Percentiles rank a stretch among this genome's conserved stretches.
phyloP scores from a whole-genome alignment of 2,797 vertebrate species.

The Anguilla anguilla region DNA sequence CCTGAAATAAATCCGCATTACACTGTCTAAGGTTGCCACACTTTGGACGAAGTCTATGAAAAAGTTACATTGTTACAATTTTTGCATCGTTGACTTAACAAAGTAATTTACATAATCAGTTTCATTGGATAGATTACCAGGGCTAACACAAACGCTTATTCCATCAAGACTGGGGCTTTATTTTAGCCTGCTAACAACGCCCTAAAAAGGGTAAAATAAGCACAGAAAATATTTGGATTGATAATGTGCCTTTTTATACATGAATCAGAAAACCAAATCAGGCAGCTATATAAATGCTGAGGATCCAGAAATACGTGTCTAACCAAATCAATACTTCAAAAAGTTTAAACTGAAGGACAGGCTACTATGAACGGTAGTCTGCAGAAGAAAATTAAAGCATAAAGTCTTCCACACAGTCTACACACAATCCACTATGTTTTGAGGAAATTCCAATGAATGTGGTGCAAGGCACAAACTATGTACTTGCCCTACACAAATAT shows the following conservation, averaged over 20 bases:
- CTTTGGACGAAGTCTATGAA: neutral
- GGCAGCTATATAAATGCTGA: neutral
- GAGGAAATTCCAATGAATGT: slow-evolving; percentile 9
- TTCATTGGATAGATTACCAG: neutral
- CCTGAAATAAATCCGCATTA: neutral
- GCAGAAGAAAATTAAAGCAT: neutral
- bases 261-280: neutral
- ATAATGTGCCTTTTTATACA: neutral
- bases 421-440: neutral
- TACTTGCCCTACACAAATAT: neutral
- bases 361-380: neutral
- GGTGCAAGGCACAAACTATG: neutral
- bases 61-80: neutral
- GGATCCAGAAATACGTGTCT: neutral
- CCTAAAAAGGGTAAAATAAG: neutral
- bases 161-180: neutral
- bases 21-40: neutral
- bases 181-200: neutral
- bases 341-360: neutral
- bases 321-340: neutral
- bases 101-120: neutral
- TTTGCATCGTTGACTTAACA: neutral
- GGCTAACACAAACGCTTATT: neutral
- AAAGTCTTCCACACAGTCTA: neutral
- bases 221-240: neutral